phyloP scores from a whole-genome alignment of 2,797 vertebrate genomes.

The Iguana delicatissima region DNA sequence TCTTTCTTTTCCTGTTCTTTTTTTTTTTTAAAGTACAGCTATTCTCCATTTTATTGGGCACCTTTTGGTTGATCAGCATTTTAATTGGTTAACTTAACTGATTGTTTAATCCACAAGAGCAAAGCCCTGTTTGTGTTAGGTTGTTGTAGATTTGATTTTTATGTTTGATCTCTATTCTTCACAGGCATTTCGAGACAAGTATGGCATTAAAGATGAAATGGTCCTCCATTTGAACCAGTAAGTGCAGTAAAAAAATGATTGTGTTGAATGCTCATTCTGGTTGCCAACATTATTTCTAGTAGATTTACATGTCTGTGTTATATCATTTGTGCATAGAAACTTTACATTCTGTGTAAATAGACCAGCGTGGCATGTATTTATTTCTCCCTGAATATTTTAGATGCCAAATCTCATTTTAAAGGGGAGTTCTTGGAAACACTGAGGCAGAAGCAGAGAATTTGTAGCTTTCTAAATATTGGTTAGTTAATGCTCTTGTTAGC shows the following conservation, averaged over 20 bases:
- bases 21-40: background rate
- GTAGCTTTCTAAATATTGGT: background rate
- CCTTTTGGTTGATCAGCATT: background rate
- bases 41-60: background rate
- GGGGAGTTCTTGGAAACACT: background rate
- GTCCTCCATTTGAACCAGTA: constrained; percentile 95
- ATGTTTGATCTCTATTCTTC: constrained; percentile 43
- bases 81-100: background rate
- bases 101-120: background rate
- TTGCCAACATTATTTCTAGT: background rate
- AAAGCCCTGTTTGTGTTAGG: background rate
- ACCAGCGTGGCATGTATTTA: background rate
- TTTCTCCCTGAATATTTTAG: background rate
- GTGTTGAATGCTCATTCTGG: background rate
- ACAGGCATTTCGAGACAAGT: constrained; percentile 93
- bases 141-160: constrained; percentile 11
- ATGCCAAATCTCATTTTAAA: background rate
- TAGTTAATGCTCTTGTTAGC: background rate
- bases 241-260: constrained; percentile 55
- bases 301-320: background rate
- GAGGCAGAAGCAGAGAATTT: background rate
- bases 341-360: background rate
- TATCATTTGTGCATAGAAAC: background rate
- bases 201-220: constrained; percentile 96
- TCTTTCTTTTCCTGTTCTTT: no score